These are phyloP conservation scores for Hypomecis atomaria DNA, from an alignment of 2,888 invertebrate genomes.

Conservation along the genomic window DNA sequence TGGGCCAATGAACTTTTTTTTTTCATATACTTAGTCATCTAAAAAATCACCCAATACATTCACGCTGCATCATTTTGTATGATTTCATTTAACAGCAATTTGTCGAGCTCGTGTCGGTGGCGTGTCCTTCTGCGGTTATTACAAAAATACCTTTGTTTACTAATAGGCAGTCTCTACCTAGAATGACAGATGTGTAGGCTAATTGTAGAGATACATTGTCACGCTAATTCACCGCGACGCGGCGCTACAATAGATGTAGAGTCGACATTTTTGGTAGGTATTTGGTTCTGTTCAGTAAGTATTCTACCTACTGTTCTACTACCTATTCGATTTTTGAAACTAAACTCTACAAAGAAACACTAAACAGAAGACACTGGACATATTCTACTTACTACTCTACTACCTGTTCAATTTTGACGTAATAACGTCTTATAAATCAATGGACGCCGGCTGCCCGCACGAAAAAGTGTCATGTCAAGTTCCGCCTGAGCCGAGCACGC, in stretches of 20 bases:
- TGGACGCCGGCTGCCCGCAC: no score
- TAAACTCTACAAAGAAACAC: no score
- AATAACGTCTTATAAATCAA: no score
- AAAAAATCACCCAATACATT: background rate
- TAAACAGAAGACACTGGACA: no score
- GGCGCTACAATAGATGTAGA: background rate
- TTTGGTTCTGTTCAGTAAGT: background rate
- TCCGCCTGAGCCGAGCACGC: no score
- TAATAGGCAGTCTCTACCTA: constrained; percentile 2
- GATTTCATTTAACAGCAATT: constrained; percentile 3
- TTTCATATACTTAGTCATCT: no score
- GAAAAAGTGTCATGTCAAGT: no score
- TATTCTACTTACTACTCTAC: no score
- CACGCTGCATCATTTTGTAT: background rate
- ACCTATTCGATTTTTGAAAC: no score
- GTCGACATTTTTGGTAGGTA: background rate
- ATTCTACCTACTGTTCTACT: background rate
- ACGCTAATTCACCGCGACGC: constrained; percentile 5
- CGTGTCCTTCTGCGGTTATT: constrained; percentile 3
- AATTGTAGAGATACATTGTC: constrained; percentile 13
- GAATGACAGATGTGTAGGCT: constrained; percentile 3
- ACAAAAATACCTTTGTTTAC: constrained; percentile 10
- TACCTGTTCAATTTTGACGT: no score
- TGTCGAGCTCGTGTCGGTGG: background rate
- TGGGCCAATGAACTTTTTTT: no score